These are phyloP conservation scores for Sinonovacula constricta DNA, from an alignment of 1,140 invertebrate genomes.

Conservation along the genomic window DNA sequence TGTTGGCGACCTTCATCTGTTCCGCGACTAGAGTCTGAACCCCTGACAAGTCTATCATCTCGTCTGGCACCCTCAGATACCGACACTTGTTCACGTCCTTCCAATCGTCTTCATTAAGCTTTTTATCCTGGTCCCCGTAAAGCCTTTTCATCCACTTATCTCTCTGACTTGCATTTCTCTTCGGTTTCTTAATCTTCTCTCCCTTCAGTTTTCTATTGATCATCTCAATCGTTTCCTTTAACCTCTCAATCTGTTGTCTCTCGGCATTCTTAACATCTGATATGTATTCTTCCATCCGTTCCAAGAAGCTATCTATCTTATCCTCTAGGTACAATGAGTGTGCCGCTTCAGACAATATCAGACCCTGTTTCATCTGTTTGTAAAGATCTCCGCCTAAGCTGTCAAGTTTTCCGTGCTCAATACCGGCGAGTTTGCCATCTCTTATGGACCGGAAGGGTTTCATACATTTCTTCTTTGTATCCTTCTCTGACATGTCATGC, in stretches of 20 bases:
- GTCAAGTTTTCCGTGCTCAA: constrained; percentile 7
- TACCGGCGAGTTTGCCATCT: constrained; percentile 5
- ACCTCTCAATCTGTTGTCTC: constrained; percentile 5
- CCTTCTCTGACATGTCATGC: not conserved
- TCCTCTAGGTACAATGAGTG: constrained; percentile 31
- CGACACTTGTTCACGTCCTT: constrained; percentile 29
- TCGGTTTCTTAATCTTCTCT: not conserved
- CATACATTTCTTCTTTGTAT: not conserved
- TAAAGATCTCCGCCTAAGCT: constrained; percentile 26
- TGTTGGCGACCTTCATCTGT: constrained; percentile 48
- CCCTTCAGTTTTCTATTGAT: no score
- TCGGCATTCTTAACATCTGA: constrained; percentile 30
- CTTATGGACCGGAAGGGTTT: constrained; percentile 38
- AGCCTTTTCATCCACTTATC: constrained; percentile 7
- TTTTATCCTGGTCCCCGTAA: constrained; percentile 12
- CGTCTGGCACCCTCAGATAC: constrained; percentile 5
- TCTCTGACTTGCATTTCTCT: not conserved
- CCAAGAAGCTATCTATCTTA: constrained; percentile 37
- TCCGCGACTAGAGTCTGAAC: constrained; percentile 33
- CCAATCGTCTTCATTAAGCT: not conserved
- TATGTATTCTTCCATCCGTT: constrained; percentile 21
- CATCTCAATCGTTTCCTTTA: not conserved
- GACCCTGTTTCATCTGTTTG: constrained; percentile 37
- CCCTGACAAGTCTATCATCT: constrained; percentile 6
- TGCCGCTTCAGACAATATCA: constrained; percentile 32